phyloP scores from a whole-genome alignment of 2,797 vertebrate species.

The Xenentodon cancila region DNA sequence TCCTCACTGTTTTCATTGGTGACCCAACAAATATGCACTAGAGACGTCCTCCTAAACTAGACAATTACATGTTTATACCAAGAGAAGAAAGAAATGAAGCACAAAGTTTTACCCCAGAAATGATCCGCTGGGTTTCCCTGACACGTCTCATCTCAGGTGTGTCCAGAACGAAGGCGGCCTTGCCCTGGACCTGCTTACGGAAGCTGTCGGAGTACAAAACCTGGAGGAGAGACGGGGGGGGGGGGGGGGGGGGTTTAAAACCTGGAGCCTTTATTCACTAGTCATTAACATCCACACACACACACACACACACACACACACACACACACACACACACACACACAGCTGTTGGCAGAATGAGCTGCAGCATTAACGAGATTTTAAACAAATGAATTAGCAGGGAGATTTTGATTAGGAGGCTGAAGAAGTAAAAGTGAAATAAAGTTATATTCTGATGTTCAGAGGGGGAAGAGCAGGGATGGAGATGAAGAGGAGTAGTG shows the following conservation, averaged over 20 bases:
- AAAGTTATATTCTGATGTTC: conserved; percentile 49
- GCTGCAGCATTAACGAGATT: conserved; percentile 57
- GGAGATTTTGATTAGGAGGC: conserved; percentile 30
- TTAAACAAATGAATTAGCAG: conserved; percentile 74
- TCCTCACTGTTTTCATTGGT: too few species aligned
- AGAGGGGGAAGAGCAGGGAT: conserved; percentile 28
- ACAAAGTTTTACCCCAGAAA: conserved; percentile 88
- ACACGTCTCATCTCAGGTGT: conserved; percentile 98
- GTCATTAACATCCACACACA: conserved; percentile 38
- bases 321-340: conserved; percentile 11
- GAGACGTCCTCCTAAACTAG: too few species aligned
- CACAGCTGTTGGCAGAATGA: conserved; percentile 17
- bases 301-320: conserved; percentile 25
- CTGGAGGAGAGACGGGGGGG: conserved; percentile 78
- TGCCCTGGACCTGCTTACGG: conserved; percentile 97
- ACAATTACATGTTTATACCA: background rate
- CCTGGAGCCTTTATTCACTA: conserved; percentile 8
- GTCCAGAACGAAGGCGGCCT: conserved; percentile 93
- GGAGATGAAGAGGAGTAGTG: conserved; percentile 47
- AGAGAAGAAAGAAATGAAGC: background rate
- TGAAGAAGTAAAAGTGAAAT: conserved; percentile 36
- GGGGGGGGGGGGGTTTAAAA: background rate
- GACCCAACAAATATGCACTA: too few species aligned
- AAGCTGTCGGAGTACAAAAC: conserved; percentile 97
- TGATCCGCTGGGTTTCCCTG: conserved; percentile 91